These are phyloP conservation scores for Scaptomyza graminum DNA, from an alignment of 1,140 invertebrate genomes.

Conservation along the genomic window DNA sequence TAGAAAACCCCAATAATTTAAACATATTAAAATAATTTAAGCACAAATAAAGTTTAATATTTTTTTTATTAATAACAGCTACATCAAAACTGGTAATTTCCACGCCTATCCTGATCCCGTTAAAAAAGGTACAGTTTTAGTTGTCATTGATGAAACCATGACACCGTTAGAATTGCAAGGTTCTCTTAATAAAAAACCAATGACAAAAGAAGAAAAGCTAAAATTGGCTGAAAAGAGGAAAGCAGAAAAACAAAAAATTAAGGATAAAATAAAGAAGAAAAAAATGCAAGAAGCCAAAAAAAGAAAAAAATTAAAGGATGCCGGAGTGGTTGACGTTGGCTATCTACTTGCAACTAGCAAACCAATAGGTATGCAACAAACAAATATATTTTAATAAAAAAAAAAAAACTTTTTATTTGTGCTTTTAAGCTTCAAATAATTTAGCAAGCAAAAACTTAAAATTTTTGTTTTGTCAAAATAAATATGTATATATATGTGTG, in stretches of 20 bases:
- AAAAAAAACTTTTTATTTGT: too few species aligned
- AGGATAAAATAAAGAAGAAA: conserved; percentile 54
- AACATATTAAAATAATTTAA: too few species aligned
- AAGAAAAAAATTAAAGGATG: conserved; percentile 69
- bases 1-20: too few species aligned
- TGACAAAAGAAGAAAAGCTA: conserved; percentile 69
- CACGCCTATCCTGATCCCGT: conserved; percentile 85
- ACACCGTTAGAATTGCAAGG: conserved; percentile 85
- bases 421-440: too few species aligned
- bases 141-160: conserved; percentile 85
- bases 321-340: conserved; percentile 76
- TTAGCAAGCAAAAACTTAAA: too few species aligned
- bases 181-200: conserved; percentile 76
- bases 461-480: too few species aligned
- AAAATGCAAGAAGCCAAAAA: conserved; percentile 74
- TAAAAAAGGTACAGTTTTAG: conserved; percentile 85
- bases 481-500: too few species aligned
- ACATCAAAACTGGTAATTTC: conserved; percentile 84
- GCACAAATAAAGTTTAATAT: too few species aligned
- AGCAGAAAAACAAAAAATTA: conserved; percentile 62
- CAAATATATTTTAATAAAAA: too few species aligned
- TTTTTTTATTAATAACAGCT: conserved; percentile 61
- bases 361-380: conserved; percentile 53
- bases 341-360: conserved; percentile 53
- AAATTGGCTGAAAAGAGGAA: conserved; percentile 66